Evolutionary conservation across 2,113 vertebrate species (phyloP).

Genomic region (Elephantulus edwardii): DNA sequence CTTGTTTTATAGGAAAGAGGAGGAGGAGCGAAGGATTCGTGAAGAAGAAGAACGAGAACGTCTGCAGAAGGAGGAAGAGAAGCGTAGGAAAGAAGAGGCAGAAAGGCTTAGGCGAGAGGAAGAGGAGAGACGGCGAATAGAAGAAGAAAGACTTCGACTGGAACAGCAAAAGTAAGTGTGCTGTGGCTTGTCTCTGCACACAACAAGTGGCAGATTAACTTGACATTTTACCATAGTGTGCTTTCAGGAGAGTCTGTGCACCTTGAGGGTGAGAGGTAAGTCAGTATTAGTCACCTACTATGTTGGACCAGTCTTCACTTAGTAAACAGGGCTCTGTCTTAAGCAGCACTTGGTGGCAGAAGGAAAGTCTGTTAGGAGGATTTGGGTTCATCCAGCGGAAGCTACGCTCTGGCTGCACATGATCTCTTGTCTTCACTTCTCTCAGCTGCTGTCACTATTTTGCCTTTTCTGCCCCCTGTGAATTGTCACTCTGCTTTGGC

Average conservation of each 20-base stretch:
- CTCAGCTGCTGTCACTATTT: neutral
- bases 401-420: neutral
- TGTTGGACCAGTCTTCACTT: neutral
- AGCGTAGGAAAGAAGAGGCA: conserved; percentile 89
- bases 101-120: conserved; percentile 91
- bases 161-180: conserved; percentile 96
- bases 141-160: conserved; percentile 94
- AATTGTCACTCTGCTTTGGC: neutral
- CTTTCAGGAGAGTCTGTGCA: neutral
- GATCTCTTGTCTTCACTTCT: neutral
- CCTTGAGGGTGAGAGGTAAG: neutral
- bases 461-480: neutral
- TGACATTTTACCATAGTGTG: neutral
- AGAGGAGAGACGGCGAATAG: conserved; percentile 91
- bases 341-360: neutral
- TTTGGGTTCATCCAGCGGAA: neutral
- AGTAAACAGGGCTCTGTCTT: neutral
- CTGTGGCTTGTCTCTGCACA: neutral
- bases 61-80: conserved; percentile 93
- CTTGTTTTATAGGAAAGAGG: conserved; percentile 88
- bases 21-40: conserved; percentile 90
- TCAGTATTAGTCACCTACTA: neutral
- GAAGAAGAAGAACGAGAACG: conserved; percentile 95
- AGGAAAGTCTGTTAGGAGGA: neutral
- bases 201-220: neutral